phyloP scores from a whole-genome alignment of 2,888 invertebrate species.

The Gymnocheta viridis region DNA sequence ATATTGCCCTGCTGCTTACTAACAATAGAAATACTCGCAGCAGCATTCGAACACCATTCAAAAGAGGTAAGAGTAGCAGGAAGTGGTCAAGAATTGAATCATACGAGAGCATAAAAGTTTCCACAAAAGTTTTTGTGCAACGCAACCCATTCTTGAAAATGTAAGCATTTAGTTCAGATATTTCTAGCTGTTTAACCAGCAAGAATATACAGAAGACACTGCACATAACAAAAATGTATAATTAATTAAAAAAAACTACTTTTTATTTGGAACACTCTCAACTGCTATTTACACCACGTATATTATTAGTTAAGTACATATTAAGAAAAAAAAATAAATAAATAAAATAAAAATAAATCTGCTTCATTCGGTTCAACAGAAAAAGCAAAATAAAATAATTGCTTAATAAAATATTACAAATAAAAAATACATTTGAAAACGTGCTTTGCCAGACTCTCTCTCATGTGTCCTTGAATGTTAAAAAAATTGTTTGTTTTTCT shows the following conservation, averaged over 20 bases:
- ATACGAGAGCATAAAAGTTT: not conserved
- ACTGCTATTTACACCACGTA: too few relatives aligned
- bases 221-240: too few relatives aligned
- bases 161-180: too few relatives aligned
- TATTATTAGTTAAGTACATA: too few relatives aligned
- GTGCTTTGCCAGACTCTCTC: slow-evolving; percentile 7
- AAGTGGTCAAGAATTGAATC: not conserved
- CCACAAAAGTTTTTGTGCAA: too few relatives aligned
- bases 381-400: not conserved
- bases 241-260: too few relatives aligned
- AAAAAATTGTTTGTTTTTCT: not conserved
- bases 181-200: not conserved
- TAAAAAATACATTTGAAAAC: not conserved
- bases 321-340: not conserved
- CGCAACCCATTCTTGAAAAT: too few relatives aligned
- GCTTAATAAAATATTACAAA: slow-evolving; percentile 3
- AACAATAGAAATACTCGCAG: not conserved
- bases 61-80: not conserved
- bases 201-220: too few relatives aligned
- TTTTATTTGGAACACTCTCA: too few relatives aligned
- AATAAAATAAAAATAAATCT: not conserved
- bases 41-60: not conserved
- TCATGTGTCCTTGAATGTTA: slow-evolving; percentile 14
- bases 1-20: not conserved
- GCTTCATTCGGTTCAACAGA: not conserved